These are phyloP conservation scores for Canis aureus DNA, from an alignment of 2,113 vertebrate species.

Conservation along the genomic window DNA sequence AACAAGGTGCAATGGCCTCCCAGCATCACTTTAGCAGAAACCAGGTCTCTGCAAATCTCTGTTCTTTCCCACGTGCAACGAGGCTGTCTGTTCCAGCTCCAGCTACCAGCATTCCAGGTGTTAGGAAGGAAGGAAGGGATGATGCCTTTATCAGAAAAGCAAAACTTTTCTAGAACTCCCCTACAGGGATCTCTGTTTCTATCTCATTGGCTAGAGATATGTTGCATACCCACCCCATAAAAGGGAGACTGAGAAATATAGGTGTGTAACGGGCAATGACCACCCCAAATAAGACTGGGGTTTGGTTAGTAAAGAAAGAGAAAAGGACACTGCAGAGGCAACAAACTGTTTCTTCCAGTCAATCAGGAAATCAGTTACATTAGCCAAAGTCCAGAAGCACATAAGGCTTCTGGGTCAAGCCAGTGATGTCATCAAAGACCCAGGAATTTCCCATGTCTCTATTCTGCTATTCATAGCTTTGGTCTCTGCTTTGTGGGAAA, in stretches of 20 bases:
- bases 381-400: conserved; percentile 6
- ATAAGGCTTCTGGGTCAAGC: background rate
- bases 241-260: background rate
- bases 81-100: background rate
- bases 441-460: conserved; percentile 23
- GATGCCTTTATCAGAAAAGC: background rate
- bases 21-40: background rate
- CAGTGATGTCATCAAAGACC: background rate
- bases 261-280: background rate
- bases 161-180: background rate
- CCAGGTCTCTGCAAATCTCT: background rate
- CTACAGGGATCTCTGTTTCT: background rate
- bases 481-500: background rate
- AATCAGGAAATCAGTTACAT: conserved; percentile 27
- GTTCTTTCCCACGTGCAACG: background rate
- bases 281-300: background rate
- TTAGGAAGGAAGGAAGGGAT: background rate
- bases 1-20: background rate
- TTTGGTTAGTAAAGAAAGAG: background rate
- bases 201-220: background rate
- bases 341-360: background rate
- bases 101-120: background rate
- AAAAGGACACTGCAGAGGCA: background rate
- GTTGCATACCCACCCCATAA: background rate
- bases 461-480: background rate